Evolutionary conservation across 2,888 invertebrate species (phyloP).

Genomic region (Tenodera sinensis): DNA sequence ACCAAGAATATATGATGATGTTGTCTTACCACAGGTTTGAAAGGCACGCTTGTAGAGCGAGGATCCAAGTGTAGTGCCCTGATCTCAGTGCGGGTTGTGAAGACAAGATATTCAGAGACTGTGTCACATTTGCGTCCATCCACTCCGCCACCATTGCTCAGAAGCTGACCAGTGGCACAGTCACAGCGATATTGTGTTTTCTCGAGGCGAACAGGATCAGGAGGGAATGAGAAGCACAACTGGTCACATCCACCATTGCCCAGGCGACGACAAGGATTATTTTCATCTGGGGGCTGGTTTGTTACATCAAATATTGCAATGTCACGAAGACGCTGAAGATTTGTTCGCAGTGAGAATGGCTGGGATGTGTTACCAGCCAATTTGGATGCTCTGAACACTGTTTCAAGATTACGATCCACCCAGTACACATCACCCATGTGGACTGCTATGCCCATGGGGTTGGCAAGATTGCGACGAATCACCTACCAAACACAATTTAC

Average conservation of each 20-base stretch:
- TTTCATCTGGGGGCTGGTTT: conserved; percentile 80
- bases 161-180: conserved; percentile 84
- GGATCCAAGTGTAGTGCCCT: conserved; percentile 87
- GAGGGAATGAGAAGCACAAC: conserved; percentile 90
- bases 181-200: conserved; percentile 64
- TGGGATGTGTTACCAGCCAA: conserved; percentile 60
- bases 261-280: conserved; percentile 70
- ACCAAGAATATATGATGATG: neutral
- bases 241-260: conserved; percentile 87
- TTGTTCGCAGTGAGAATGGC: conserved; percentile 72
- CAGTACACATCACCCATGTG: conserved; percentile 83
- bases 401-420: conserved; percentile 88
- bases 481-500: conserved; percentile 44
- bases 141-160: conserved; percentile 53
- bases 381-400: conserved; percentile 73
- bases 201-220: conserved; percentile 44
- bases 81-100: conserved; percentile 91
- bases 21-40: conserved; percentile 62
- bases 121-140: conserved; percentile 68
- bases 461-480: conserved; percentile 82
- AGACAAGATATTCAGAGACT: conserved; percentile 86
- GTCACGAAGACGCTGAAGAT: conserved; percentile 80
- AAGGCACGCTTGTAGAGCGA: conserved; percentile 74
- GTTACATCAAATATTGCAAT: conserved; percentile 87
- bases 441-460: conserved; percentile 90